phyloP scores from a whole-genome alignment of 2,888 invertebrate species.

The Chironomus riparius region DNA sequence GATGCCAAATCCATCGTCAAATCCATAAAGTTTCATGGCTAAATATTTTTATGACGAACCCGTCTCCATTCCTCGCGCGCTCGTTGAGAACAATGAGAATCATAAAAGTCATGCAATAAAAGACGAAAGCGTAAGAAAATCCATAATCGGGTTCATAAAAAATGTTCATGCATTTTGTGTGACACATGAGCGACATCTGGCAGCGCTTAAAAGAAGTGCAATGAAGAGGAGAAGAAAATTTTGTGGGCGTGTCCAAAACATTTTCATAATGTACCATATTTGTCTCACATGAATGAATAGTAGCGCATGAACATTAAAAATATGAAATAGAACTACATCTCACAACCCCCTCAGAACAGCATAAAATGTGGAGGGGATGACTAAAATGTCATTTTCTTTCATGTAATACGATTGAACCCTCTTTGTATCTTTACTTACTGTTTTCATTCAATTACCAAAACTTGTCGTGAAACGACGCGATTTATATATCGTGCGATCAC shows the following conservation, averaged over 20 bases:
- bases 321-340: background rate
- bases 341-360: background rate
- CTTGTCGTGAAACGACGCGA: conserved; percentile 13
- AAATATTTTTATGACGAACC: conserved; percentile 18
- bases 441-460: conserved; percentile 4
- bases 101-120: background rate
- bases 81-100: background rate
- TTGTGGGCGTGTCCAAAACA: conserved; percentile 1
- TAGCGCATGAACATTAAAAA: background rate
- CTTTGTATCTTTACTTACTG: background rate
- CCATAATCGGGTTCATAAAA: conserved; percentile 14
- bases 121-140: conserved; percentile 1
- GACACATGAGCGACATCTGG: background rate
- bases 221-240: conserved; percentile 8
- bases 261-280: background rate
- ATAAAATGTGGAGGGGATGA: background rate
- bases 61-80: background rate
- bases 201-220: background rate
- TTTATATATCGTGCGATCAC: background rate
- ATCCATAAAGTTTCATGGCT: conserved; percentile 23
- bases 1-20: conserved; percentile 26
- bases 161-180: background rate
- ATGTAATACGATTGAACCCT: background rate
- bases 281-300: background rate
- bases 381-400: background rate